Evolutionary conservation across 2,113 vertebrate genomes (phyloP), one percentile per base, ranked within the genome.

Genomic region (Theristicus caerulescens): DNA sequence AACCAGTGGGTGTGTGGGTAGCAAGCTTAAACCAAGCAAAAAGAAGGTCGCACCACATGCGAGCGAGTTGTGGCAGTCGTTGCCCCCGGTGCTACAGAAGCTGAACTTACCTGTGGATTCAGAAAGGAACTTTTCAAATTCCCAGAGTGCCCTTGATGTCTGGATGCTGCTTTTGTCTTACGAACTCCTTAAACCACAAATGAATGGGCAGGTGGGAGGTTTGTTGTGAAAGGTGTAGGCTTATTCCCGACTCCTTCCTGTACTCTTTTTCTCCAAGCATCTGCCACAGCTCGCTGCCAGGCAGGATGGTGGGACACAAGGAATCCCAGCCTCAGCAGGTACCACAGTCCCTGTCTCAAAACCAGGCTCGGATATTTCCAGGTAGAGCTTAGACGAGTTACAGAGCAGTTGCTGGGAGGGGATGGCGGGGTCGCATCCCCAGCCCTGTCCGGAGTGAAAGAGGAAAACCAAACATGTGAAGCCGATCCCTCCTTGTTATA

Each of bases 21-120:
- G 42, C 20, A 13, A 44, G 21, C 29, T 77, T 51, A 81, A 73
- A 42, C 19, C 27, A 59, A 54, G 29, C 26, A 34, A 58, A 55
- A 61, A 49, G 26, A 38, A 58, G 21, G 26, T 57, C 2, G 0
- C 9, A 6, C 13, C 4, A 0, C 1, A 31, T 25, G 16, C 3
- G 32, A 52, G 32, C 1, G 4, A 57, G 17, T 16, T 49, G 52
- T 57, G 32, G 40, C 42, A 77, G 12, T 32, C 26, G 0, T 32
- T 24, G 29, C 22, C 8, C 10, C 7, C 4, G 3, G 4, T 67
- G 10, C 42, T 57, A 9, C 42, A 22, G 73, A 34, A 44, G 46
- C 8, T 81, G 57, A 65, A 34, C 19, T 15, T 85, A 6, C n/a
- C 42, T 9, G 2, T 0, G 1, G 26, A 32, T 34, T 27, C 21